Evolutionary conservation across 2,888 invertebrate genomes (phyloP), one percentile per base, ranked within the genome.

Genomic region (Copidosoma aretas): DNA sequence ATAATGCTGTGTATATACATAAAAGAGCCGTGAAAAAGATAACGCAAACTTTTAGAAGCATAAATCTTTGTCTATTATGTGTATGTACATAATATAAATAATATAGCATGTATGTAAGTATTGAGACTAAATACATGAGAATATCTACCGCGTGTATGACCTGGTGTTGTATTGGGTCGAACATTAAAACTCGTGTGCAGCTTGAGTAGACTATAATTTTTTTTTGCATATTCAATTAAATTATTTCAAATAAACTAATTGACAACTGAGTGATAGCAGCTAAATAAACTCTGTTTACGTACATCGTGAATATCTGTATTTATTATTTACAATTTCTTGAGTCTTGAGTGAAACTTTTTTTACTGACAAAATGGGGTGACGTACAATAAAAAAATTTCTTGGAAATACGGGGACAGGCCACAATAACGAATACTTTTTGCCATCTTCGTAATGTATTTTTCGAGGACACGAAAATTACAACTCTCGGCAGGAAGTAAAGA

Each of bases 31-130:
- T 60, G 17, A 22, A 46, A n/a, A 22, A 49, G 10, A 1, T 5
- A 19, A 8, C 22, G 41, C 32, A 59, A 15, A 67, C 19, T 32
- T 58, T 25, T 62, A 53, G 51, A 46, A 53, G 49, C 53, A 60
- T 25, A 62, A 67, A 32, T 62, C 19, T 52, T 67, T 58, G 67
- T 67, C 61, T 61, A 61, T 62, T 67, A 57, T 59, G 67, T 67
- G 62, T 67, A 10, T 67, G 61, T 67, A 67, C 61, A 67, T 67
- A 67, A 56, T 61, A 67, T 61, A 61, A 61, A 57, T 67, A 67
- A 60, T 46, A 46, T 8, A 17, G n/a, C n/a, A 57, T 57, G 52
- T 67, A 59, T 41, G 41, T 64, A 61, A 61, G 25, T 19, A 24
- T 51, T 41, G 32, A 41, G 5, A 4, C 49, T 61, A 51, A 61